phyloP scores from a whole-genome alignment of 2,797 vertebrate species.

The Anguilla anguilla region DNA sequence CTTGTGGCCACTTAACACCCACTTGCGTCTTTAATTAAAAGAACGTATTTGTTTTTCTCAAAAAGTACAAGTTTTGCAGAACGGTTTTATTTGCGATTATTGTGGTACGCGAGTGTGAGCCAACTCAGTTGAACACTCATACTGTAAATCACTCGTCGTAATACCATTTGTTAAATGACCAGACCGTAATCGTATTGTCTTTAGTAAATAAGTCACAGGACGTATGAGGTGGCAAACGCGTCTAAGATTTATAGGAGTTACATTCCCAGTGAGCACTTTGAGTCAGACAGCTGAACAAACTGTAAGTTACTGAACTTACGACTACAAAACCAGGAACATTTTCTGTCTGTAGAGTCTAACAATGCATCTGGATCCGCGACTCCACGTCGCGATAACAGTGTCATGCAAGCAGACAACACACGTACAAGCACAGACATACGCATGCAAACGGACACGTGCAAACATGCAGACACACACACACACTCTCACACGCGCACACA shows the following conservation, averaged over 20 bases:
- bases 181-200: neutral
- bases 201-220: neutral
- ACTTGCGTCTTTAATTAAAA: neutral
- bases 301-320: neutral
- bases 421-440: neutral
- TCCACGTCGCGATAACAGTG: neutral
- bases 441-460: neutral
- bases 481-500: slow-evolving; percentile 21
- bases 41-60: neutral
- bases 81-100: neutral
- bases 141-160: neutral
- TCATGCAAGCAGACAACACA: neutral
- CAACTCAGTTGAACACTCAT: neutral
- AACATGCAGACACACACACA: neutral
- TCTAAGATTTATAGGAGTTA: neutral
- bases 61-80: neutral
- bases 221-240: neutral
- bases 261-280: neutral
- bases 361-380: neutral
- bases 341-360: neutral
- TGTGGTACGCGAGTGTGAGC: neutral
- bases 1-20: no score
- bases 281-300: neutral
- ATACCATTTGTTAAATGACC: neutral
- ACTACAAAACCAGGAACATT: neutral